A percentile compares a stretch with the other conserved stretches of the same genome.
phyloP scores from a whole-genome alignment of 2,888 invertebrate species.

The Cosmorhoe ocellata region DNA sequence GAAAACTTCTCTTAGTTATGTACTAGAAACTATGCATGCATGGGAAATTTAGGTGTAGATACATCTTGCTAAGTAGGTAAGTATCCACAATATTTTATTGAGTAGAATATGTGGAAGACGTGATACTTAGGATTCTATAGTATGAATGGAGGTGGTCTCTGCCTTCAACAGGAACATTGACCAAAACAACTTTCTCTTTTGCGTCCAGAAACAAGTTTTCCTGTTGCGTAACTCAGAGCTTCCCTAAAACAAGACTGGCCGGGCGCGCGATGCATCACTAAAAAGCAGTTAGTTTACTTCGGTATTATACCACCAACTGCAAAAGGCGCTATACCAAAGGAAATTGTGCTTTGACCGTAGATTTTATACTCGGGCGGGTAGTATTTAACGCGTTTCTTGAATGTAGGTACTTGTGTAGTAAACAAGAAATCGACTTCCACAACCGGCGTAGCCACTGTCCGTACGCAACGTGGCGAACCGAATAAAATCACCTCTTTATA shows the following conservation, averaged over 20 bases:
- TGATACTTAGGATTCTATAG: too few species aligned
- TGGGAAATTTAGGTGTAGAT: too few species aligned
- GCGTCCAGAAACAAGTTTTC: slow-evolving; percentile 27
- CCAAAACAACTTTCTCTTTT: slow-evolving; percentile 26
- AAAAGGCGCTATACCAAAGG: slow-evolving; percentile 56
- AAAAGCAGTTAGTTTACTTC: slow-evolving; percentile 44
- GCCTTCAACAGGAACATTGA: not conserved
- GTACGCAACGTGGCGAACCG: slow-evolving; percentile 67
- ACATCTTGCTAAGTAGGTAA: too few species aligned
- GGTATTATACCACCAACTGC: slow-evolving; percentile 61
- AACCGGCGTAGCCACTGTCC: slow-evolving; percentile 74
- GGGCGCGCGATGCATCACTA: slow-evolving; percentile 19
- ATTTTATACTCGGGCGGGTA: slow-evolving; percentile 63
- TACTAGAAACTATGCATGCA: too few species aligned
- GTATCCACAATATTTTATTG: too few species aligned
- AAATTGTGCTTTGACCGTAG: slow-evolving; percentile 42
- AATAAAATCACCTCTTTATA: slow-evolving; percentile 17
- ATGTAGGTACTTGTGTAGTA: slow-evolving; percentile 59
- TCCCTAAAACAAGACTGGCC: slow-evolving; percentile 29
- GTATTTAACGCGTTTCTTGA: slow-evolving; percentile 46
- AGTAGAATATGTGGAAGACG: too few species aligned
- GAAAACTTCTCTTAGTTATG: too few species aligned
- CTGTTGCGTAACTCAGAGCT: slow-evolving; percentile 21
- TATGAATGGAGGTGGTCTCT: too few species aligned
- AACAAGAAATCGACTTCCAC: slow-evolving; percentile 67